Evolutionary conservation across 2,888 invertebrate species (phyloP).

Genomic region (Drosophila lutescens): DNA sequence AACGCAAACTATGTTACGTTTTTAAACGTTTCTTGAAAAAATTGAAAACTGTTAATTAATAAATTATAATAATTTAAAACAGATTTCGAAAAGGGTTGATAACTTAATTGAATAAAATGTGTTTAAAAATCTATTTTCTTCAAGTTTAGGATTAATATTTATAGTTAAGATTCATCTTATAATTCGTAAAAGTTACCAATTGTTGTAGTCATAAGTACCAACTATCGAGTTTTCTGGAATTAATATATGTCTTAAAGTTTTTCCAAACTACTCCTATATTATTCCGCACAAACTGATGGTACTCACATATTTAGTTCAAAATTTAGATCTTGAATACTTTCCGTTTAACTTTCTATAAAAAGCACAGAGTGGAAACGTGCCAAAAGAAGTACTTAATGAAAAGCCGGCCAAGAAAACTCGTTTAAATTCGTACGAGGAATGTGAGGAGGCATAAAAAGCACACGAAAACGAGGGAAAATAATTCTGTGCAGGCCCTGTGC

Average conservation of each 20-base stretch:
- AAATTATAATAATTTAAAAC: too few species aligned
- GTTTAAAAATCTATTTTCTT: neutral
- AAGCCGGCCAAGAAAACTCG: constrained; percentile 52
- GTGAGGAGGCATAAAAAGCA: constrained; percentile 24
- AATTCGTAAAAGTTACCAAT: too few species aligned
- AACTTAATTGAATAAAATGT: neutral
- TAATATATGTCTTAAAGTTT: too few species aligned
- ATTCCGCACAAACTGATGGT: too few species aligned
- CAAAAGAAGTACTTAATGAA: constrained; percentile 56
- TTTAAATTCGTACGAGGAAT: constrained; percentile 27
- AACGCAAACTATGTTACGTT: neutral
- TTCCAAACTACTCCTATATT: too few species aligned
- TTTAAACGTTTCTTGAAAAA: neutral
- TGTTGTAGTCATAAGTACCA: too few species aligned
- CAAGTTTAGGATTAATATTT: too few species aligned
- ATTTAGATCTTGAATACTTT: neutral
- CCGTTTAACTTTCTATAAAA: constrained; percentile 2
- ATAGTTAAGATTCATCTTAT: too few species aligned
- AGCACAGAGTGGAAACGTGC: constrained; percentile 19
- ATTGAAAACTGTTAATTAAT: too few species aligned
- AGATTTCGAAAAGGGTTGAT: too few species aligned
- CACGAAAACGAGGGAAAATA: constrained; percentile 37
- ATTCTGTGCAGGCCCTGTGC: constrained; percentile 60
- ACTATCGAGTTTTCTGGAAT: too few species aligned
- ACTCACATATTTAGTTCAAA: neutral